Evolutionary conservation across 2,888 invertebrate species (phyloP), one percentile per base, ranked within the genome.

Genomic region (Coremacera marginata): DNA sequence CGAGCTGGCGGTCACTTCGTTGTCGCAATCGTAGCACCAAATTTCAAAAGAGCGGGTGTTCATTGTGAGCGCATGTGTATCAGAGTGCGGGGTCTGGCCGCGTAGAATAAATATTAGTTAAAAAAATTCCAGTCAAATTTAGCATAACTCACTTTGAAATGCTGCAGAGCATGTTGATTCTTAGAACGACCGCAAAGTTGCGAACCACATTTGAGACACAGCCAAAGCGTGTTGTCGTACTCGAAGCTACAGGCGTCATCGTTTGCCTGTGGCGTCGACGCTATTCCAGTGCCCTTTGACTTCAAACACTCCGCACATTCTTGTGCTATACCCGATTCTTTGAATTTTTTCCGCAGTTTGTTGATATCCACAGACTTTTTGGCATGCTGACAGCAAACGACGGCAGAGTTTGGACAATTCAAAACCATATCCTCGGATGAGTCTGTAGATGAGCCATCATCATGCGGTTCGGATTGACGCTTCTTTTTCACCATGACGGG

Each of bases 181-280:
- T 92, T 90, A 5, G 91, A 90, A 70, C 93, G 91, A 2, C 94
- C 95, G 88, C 96, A 96, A 27, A 93, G 91, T 85, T 94, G 94
- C 62, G 93, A 90, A 3, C 95, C 96, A 88, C 96, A 97, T 81
- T 93, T 93, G 79, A 96, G 90, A 85, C 96, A 97, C 90, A 96
- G 91, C 95, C 95, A 95, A 78, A 94, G 87, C 0, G 90, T 90
- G 70, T 88, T 86, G 81, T 92, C 92, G 68, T 89, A 89, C 81
- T 91, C 91, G 73, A 88, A 89, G 19, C 86, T 85, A 51, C 84
- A 81, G 77, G 84, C 82, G 68, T 82, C 70, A 25, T 82, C 75
- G 11, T 49, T 19, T 5, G 74, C n/a, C 16, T 11, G n/a, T 31
- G 57, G 9, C n/a, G 52, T 22, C n/a, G 16, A 3, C 19, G 31